These are phyloP conservation scores for Cinclus mexicanus DNA, from an alignment of 2,113 vertebrate species.

Conservation along the genomic window DNA sequence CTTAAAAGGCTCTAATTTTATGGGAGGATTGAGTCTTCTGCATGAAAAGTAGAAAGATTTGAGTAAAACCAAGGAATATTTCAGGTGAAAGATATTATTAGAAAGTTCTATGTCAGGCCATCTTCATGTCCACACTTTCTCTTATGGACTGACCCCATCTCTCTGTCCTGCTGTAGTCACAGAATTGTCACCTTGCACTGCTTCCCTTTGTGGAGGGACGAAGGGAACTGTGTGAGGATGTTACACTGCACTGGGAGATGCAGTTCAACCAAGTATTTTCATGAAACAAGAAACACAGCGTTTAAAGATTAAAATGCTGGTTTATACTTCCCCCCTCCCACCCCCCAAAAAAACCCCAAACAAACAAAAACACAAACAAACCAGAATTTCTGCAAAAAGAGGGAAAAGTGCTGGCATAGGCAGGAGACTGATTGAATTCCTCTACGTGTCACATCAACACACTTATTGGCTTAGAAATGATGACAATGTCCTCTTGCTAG, in stretches of 20 bases:
- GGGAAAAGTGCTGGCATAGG: neutral
- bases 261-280: neutral
- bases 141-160: neutral
- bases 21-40: neutral
- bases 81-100: neutral
- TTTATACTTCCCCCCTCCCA: neutral
- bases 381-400: neutral
- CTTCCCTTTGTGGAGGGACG: neutral
- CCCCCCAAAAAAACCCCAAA: neutral
- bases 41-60: neutral
- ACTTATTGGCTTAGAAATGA: slow-evolving; percentile 4
- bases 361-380: neutral
- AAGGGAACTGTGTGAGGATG: neutral
- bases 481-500: slow-evolving; percentile 1
- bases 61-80: neutral
- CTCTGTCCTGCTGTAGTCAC: neutral
- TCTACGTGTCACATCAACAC: neutral
- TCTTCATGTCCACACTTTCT: neutral
- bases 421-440: neutral
- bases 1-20: neutral
- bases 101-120: neutral
- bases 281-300: neutral
- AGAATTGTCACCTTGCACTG: neutral
- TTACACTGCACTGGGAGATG: accelerated
- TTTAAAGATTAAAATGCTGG: neutral